Conservation (phyloP, 1,140 invertebrate species). For the Panagrolaimus sp. region DNA sequence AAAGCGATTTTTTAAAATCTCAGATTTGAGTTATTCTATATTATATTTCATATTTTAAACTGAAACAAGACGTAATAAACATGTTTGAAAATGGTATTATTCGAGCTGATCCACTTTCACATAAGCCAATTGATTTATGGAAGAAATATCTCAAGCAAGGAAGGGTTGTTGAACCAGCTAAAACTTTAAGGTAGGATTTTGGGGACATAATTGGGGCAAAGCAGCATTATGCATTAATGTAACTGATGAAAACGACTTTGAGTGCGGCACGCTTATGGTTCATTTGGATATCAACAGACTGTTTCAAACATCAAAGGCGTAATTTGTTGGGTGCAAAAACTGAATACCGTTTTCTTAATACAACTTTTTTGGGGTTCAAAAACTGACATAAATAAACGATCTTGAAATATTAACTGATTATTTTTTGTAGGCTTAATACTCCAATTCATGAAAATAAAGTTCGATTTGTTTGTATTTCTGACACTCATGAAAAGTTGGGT, state of each 20-base stretch:
- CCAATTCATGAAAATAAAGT: slow-evolving; percentile 32
- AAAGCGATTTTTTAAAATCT: too few relatives aligned
- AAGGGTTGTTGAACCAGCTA: slow-evolving; percentile 44
- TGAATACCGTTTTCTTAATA: background rate
- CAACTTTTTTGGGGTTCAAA: background rate
- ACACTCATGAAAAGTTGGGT: slow-evolving; percentile 44
- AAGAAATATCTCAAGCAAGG: slow-evolving; percentile 51
- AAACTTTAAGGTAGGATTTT: slow-evolving; percentile 38
- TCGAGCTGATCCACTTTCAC: slow-evolving; percentile 47
- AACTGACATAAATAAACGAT: background rate
- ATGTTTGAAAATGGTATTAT: slow-evolving; percentile 49
- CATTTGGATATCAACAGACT: too few relatives aligned
- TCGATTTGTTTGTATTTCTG: slow-evolving; percentile 46
- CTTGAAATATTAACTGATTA: too few relatives aligned
- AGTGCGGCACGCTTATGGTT: too few relatives aligned
- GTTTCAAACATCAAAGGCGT: too few relatives aligned
- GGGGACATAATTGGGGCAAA: too few relatives aligned
- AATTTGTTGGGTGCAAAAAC: too few relatives aligned
- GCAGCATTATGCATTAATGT: too few relatives aligned
- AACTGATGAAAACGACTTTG: too few relatives aligned
- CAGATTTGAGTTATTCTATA: background rate
- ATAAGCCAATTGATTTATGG: slow-evolving; percentile 51
- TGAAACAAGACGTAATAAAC: too few relatives aligned
- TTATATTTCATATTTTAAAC: background rate
- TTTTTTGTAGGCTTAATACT: slow-evolving; percentile 29